Evolutionary conservation across 2,888 invertebrate genomes (phyloP).

Genomic region (Esperia sulphurella): DNA sequence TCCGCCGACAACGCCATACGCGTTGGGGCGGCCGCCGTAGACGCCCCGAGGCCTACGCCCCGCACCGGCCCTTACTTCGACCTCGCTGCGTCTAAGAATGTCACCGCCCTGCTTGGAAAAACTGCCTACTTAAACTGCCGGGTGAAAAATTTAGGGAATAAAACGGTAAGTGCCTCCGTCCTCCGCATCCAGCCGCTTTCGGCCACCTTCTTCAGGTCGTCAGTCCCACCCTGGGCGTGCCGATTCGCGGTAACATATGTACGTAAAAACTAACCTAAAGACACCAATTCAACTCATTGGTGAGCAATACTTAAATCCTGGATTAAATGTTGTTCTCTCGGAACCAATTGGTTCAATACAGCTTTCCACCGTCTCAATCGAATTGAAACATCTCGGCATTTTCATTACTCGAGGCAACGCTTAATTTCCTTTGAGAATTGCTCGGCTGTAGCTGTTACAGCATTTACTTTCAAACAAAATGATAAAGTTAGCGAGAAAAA

Average conservation of each 20-base stretch:
- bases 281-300: no score
- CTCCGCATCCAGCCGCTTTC: no score
- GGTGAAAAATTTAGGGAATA: constrained; percentile 93
- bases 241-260: no score
- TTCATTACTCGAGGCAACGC: background rate
- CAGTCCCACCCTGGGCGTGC: no score
- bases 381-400: background rate
- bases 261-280: no score
- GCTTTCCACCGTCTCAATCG: background rate
- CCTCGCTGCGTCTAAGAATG: constrained; percentile 84
- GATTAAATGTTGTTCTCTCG: background rate
- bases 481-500: background rate
- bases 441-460: background rate
- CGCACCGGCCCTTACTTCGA: constrained; percentile 88
- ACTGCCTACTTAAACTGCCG: constrained; percentile 94
- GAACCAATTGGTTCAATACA: background rate
- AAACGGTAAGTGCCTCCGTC: constrained; percentile 92
- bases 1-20: constrained; percentile 77
- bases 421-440: constrained; percentile 1
- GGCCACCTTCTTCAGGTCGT: no score
- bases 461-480: background rate
- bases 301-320: background rate
- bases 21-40: constrained; percentile 47
- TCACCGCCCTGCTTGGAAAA: constrained; percentile 91
- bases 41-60: constrained; percentile 67